Percentiles rank a stretch among this genome's conserved stretches.
Evolutionary conservation across 2,888 invertebrate species (phyloP).

Genomic region (Standfussiana lucernea): DNA sequence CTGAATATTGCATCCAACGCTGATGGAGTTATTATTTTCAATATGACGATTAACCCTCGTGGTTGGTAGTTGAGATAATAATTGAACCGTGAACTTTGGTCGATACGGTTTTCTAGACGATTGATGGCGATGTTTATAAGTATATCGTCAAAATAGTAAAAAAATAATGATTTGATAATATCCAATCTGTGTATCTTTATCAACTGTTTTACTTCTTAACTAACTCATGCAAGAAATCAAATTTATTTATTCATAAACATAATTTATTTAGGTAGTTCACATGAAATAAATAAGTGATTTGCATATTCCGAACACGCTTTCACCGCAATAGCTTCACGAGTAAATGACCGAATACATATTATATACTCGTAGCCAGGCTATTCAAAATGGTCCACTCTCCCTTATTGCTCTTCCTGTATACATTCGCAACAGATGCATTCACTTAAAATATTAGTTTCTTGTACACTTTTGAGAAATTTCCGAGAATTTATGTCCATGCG

Average conservation of each 20-base stretch:
- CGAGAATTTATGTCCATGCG: conserved; percentile 27
- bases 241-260: neutral
- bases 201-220: neutral
- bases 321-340: conserved; percentile 24
- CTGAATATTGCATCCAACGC: conserved; percentile 82
- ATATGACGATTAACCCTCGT: conserved; percentile 73
- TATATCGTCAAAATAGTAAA: neutral
- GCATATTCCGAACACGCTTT: conserved; percentile 26
- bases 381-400: conserved; percentile 53
- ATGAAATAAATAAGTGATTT: neutral
- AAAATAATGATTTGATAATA: neutral
- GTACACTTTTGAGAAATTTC: conserved; percentile 3
- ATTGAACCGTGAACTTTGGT: conserved; percentile 61
- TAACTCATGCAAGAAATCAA: neutral
- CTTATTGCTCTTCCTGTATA: conserved; percentile 45
- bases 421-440: conserved; percentile 46
- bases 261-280: neutral
- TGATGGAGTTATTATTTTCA: conserved; percentile 85
- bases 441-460: conserved; percentile 36
- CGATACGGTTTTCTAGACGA: conserved; percentile 20
- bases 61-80: conserved; percentile 67
- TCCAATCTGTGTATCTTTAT: neutral
- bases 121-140: neutral
- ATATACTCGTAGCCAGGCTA: conserved; percentile 27
- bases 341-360: conserved; percentile 41